Base-by-base conservation (phyloP, 2,888 invertebrate genomes). In the Sclerodermus sp. region DNA sequence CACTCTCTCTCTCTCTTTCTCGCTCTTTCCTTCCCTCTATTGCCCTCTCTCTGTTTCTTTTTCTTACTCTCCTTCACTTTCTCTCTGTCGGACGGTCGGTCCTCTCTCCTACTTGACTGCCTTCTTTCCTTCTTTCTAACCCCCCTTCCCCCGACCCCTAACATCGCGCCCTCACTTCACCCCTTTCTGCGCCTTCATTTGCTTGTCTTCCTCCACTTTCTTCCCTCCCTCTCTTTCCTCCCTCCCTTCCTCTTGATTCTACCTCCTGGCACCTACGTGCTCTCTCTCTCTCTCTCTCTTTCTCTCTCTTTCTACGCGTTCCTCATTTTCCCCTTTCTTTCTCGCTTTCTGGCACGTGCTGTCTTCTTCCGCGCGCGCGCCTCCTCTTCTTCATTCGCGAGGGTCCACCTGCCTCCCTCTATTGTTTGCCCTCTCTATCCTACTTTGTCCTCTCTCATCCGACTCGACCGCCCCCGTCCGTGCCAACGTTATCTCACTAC, bases 401-500 rank as follows among this genome's bases (percentile, higher is more conserved):
- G 34, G 46, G 38, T 29, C 32, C 47, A 55, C 44, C 42, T 42
- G 48, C 29, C 43, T 42, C 42, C 34, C 8, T 12, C 34, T 12
- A 12, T 12, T 12, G 12, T 12, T 12, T 49, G 41, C 45, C 42
- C 23, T 43, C 36, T 32, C 36, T n/a, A 16, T 4, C 23, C 15
- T 32, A 40, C 23, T 5, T 8, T 40, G 41, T 8, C 31, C 18
- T 32, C 23, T 49, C 54, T 12, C 46, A 16, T 13, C 40, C 34
- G 13, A 43, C 55, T 54, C 52, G 44, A 38, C 32, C 44, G 29
- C 36, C 43, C 44, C n/a, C 41, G 48, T 43, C 51, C 43, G 36
- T 42, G 40, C 41, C 47, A 55, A 61, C 67, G 64, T 73, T 74
- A 73, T 71, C 71, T 70, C 60, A 43, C 67, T 66, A 71, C 70